phyloP scores from a whole-genome alignment of 2,797 vertebrate genomes.

The Eulemur coronatus region DNA sequence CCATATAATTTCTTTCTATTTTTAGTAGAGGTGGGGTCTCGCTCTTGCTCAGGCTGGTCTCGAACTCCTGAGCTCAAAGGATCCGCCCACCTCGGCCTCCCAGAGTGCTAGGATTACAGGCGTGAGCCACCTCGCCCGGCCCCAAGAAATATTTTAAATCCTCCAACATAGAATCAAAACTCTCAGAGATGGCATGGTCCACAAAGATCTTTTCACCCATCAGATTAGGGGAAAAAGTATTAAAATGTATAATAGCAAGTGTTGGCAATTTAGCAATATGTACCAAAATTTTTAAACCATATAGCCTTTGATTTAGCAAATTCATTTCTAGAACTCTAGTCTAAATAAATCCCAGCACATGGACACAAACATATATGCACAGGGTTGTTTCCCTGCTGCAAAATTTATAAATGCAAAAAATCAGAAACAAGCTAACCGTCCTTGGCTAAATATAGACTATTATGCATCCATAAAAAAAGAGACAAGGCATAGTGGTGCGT shows the following conservation, averaged over 20 bases:
- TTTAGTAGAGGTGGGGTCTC: too few relatives aligned
- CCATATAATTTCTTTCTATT: too few relatives aligned
- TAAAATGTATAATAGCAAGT: not conserved
- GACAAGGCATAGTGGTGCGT: not conserved
- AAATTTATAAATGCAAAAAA: not conserved
- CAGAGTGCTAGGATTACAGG: too few relatives aligned
- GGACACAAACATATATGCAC: not conserved
- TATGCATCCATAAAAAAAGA: not conserved
- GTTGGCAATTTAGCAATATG: not conserved
- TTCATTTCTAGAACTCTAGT: not conserved
- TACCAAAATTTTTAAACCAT: not conserved
- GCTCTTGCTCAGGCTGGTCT: too few relatives aligned
- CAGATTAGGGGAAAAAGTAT: not conserved
- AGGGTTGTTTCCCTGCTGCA: not conserved
- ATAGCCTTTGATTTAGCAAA: not conserved
- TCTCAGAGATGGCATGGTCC: not conserved
- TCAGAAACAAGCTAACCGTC: not conserved
- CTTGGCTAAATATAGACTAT: not conserved
- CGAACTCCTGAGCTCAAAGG: too few relatives aligned
- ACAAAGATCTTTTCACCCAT: not conserved
- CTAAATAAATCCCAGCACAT: not conserved
- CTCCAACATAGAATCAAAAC: not conserved
- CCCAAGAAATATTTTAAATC: too few relatives aligned
- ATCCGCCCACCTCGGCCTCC: too few relatives aligned
- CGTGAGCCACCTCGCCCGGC: too few relatives aligned